Base-by-base conservation (phyloP, 35 echinoderm and acorn worm genomes). In the Heliocidaris erythrogramma region DNA sequence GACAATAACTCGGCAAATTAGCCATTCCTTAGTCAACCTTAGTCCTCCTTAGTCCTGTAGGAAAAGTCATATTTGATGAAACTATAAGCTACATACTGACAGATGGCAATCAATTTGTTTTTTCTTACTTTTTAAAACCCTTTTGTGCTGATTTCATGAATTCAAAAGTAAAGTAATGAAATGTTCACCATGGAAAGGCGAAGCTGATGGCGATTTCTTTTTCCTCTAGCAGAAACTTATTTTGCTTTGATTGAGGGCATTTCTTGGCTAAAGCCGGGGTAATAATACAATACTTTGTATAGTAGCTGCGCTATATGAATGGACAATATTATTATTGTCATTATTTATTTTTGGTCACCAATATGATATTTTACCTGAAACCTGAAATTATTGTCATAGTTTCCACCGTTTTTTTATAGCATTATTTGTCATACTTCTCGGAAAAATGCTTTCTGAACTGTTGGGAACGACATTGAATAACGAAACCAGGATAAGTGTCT, bases 1-100 rank as follows among this genome's bases (percentile, higher is more conserved):
- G 21, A 78, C 65, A 78, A 78, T 78, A 27, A 78, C 65, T 78
- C n/a, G 65, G 65, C 65, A 78, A 78, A 78, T 78, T 78, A 78
- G 65, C 65, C 65, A 78, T 21, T 78, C 65, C 27, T 78, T 42
- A 27, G 65, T n/a, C 52, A 78, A 18, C 8, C 52, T 56, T 78
- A 78, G n/a, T n/a, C n/a, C n/a, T n/a, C n/a, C n/a, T n/a, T n/a
- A n/a, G 65, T n/a, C 21, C 65, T 78, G 18, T 21, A 27, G 65
- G 65, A 78, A 13, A 78, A 78, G 65, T 78, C 65, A 78, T 78
- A n/a, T 78, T 78, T 78, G 65, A 78, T n/a, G n/a, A 27, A 21
- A 27, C 65, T 27, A n/a, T n/a, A 5, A 71, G 24, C 18, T 71
- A 71, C 61, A 78, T 27, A n/a, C 65, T 78, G 65, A 78, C 65